phyloP scores from a whole-genome alignment of 2,113 vertebrate genomes.

The Arenaria interpres region DNA sequence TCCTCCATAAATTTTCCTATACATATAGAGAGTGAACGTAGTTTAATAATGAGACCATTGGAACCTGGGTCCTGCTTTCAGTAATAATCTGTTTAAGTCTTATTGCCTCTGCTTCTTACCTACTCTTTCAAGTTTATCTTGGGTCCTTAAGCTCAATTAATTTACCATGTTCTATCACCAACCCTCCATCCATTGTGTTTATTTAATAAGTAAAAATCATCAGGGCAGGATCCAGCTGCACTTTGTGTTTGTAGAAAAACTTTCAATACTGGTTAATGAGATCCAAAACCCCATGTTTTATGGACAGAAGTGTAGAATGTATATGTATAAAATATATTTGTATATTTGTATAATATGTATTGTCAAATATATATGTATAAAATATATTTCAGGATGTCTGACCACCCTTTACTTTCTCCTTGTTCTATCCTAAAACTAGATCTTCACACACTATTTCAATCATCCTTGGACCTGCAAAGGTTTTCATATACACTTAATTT shows the following conservation, averaged over 20 bases:
- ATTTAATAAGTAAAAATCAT: background rate
- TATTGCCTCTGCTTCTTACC: background rate
- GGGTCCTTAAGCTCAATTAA: background rate
- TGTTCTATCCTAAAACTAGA: background rate
- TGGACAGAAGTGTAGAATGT: background rate
- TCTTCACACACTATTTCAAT: background rate
- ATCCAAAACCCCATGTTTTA: fast-evolving
- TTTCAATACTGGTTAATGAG: background rate
- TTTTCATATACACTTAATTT: background rate
- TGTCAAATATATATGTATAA: background rate
- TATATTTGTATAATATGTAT: no score
- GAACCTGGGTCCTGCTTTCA: background rate
- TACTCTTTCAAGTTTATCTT: background rate
- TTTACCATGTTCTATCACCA: background rate
- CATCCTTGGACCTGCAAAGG: background rate
- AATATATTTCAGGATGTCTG: background rate
- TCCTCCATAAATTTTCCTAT: background rate
- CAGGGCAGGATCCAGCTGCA: background rate
- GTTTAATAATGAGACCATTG: background rate
- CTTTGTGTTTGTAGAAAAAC: background rate
- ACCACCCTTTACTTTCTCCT: background rate
- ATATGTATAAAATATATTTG: background rate
- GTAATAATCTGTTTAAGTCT: background rate
- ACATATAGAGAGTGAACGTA: fast-evolving
- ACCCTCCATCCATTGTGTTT: background rate